Evolutionary conservation across 2,113 vertebrate genomes (phyloP).

Genomic region (Phaethornis superciliosus): DNA sequence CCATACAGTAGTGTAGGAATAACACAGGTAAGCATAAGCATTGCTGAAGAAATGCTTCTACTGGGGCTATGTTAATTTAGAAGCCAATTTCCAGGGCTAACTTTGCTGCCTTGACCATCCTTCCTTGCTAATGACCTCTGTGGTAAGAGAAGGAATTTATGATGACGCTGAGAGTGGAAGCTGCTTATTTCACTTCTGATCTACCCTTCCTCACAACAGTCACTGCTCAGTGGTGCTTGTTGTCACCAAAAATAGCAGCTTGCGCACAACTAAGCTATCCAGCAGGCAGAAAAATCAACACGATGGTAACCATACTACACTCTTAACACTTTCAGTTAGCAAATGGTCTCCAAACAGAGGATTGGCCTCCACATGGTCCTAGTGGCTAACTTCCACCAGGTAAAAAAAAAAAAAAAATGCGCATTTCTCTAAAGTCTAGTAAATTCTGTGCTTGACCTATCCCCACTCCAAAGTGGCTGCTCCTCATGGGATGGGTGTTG

Average conservation of each 20-base stretch:
- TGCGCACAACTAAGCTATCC: not conserved
- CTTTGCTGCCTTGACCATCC: not conserved
- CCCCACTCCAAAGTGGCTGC: not conserved
- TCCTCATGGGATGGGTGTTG: fast-evolving
- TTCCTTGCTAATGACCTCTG: not conserved
- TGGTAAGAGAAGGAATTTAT: not conserved
- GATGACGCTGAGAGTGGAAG: not conserved
- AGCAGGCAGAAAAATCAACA: not conserved
- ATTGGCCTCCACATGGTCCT: not conserved
- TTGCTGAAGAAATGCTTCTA: not conserved
- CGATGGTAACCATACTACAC: not conserved
- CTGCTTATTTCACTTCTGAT: not conserved
- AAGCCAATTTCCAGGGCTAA: not conserved
- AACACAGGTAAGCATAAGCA: not conserved
- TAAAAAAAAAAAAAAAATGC: not conserved
- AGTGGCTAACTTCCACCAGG: not conserved
- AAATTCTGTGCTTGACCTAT: not conserved
- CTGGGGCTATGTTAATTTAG: not conserved
- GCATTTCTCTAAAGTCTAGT: not conserved
- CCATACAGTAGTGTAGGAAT: not conserved
- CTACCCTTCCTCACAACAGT: not conserved
- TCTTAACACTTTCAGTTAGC: not conserved
- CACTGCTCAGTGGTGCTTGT: not conserved
- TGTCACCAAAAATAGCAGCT: not conserved
- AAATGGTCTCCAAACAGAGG: not conserved